phyloP scores from a whole-genome alignment of 2,888 invertebrate genomes.

The Bombyx huttoni region DNA sequence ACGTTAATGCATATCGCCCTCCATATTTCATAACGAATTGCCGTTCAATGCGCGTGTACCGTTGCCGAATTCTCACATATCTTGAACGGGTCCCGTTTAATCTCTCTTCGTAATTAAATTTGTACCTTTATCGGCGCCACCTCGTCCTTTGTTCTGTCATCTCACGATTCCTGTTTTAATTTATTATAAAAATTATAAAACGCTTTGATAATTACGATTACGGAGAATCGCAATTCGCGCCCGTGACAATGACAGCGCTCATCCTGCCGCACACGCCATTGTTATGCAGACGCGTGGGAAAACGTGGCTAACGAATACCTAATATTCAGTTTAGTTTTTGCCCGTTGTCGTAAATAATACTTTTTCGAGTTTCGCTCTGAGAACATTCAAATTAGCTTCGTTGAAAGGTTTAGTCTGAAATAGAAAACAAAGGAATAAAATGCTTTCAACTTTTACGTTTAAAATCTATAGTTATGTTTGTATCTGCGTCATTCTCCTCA shows the following conservation, averaged over 20 bases:
- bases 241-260: neutral
- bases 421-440: too few relatives aligned
- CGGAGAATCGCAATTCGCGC: neutral
- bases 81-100: neutral
- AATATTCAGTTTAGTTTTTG: neutral
- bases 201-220: neutral
- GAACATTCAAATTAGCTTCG: too few relatives aligned
- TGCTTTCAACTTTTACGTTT: too few relatives aligned
- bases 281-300: neutral
- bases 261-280: neutral
- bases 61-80: neutral
- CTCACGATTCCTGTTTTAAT: neutral
- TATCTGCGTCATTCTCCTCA: too few relatives aligned
- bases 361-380: neutral
- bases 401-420: too few relatives aligned
- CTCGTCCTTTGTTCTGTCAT: neutral
- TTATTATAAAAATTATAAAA: too few relatives aligned
- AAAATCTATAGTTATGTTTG: too few relatives aligned
- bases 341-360: neutral
- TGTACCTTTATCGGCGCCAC: neutral
- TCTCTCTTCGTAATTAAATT: neutral
- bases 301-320: neutral
- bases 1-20: neutral
- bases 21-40: neutral
- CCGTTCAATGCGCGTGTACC: neutral